Evolutionary conservation across 2,113 vertebrate genomes (phyloP).

Genomic region (Maccullochella peelii): DNA sequence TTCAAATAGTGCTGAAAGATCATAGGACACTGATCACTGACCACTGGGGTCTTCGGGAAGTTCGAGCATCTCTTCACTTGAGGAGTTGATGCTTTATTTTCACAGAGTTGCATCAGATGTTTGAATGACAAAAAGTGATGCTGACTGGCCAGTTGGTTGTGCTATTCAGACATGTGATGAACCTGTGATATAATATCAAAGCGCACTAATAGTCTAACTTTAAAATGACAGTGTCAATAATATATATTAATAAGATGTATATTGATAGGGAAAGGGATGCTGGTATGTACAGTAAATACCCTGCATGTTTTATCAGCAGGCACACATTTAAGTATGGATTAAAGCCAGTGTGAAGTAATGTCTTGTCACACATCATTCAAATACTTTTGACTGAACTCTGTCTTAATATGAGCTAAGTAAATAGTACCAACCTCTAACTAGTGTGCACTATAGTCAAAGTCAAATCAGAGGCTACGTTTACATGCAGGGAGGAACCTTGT

Average conservation of each 20-base stretch:
- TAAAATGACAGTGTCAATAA: constrained; percentile 67
- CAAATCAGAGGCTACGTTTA: constrained; percentile 39
- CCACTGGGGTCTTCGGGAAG: constrained; percentile 48
- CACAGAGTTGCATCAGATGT: constrained; percentile 62
- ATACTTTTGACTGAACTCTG: constrained; percentile 46
- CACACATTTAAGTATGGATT: constrained; percentile 39
- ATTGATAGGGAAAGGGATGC: constrained; percentile 55
- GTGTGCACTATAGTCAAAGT: background rate
- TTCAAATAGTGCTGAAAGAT: constrained; percentile 70
- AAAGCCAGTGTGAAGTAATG: constrained; percentile 37
- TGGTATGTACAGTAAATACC: constrained; percentile 72
- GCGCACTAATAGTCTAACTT: constrained; percentile 77
- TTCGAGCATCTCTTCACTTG: constrained; percentile 59
- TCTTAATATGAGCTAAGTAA: constrained; percentile 54
- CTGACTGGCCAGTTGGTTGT: constrained; percentile 57
- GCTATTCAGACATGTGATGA: constrained; percentile 63
- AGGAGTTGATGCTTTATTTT: constrained; percentile 53
- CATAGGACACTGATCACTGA: constrained; percentile 52
- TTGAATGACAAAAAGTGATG: constrained; percentile 57
- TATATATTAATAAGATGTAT: constrained; percentile 74
- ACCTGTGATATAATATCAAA: constrained; percentile 69
- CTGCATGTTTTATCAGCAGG: constrained; percentile 59
- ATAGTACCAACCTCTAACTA: constrained; percentile 8
- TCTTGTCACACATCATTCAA: constrained; percentile 25
- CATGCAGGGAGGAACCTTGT: constrained; percentile 9